These are phyloP conservation scores for Dynastes maya DNA, from an alignment of 2,888 invertebrate genomes.

Conservation along the genomic window DNA sequence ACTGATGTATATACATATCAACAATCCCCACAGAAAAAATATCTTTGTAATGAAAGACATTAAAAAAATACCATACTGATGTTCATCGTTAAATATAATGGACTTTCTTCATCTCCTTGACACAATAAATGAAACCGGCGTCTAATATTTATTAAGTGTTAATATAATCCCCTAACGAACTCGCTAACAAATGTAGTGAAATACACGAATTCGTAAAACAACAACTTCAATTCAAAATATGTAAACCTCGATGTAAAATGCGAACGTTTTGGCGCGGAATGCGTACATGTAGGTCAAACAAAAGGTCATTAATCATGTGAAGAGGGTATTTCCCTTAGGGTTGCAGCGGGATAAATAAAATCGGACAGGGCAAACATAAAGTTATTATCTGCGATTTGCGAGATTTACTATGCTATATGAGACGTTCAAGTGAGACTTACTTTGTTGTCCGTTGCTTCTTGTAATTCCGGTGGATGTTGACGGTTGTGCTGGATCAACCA, in stretches of 20 bases:
- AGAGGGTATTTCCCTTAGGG: constrained; percentile 47
- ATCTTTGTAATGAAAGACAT: neutral
- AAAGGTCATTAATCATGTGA: constrained; percentile 52
- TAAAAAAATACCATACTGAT: neutral
- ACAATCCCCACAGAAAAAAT: neutral
- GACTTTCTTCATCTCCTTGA: neutral
- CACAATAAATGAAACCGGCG: neutral
- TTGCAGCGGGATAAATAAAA: constrained; percentile 12
- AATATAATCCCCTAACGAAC: neutral
- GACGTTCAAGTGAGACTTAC: neutral
- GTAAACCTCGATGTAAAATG: neutral
- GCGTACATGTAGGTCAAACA: constrained; percentile 50
- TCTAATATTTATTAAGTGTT: neutral
- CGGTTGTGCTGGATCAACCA: neutral
- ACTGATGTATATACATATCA: neutral
- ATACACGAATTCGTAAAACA: neutral
- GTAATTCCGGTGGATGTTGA: neutral
- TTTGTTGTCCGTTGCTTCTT: neutral
- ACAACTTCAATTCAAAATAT: constrained; percentile 1
- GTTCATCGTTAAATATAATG: neutral
- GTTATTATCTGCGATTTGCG: constrained; percentile 6
- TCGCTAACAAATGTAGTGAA: neutral
- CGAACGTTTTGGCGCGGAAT: constrained; percentile 3
- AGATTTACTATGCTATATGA: neutral
- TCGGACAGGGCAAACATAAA: constrained; percentile 16